Evolutionary conservation across 2,888 invertebrate species (phyloP).

Genomic region (Pemphredon lugubris): DNA sequence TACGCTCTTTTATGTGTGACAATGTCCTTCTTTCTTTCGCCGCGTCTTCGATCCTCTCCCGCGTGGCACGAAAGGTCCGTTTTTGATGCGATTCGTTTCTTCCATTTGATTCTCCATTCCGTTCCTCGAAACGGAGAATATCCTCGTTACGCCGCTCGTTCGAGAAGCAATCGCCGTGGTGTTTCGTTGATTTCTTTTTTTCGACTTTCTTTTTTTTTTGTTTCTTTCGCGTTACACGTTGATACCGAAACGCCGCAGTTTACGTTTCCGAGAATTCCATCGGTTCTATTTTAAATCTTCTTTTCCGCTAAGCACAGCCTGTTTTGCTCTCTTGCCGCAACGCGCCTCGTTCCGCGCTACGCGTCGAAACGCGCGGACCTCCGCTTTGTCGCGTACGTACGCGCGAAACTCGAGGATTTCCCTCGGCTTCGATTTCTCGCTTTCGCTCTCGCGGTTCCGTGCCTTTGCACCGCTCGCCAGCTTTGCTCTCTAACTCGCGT

Average conservation of each 20-base stretch:
- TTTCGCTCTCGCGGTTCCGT: slow-evolving; percentile 39
- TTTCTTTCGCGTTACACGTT: slow-evolving; percentile 2
- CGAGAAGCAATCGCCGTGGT: background rate
- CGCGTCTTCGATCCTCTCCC: background rate
- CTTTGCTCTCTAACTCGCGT: too few species aligned
- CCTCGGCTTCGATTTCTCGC: slow-evolving; percentile 17
- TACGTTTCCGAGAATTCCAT: too few species aligned
- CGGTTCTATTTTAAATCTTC: too few species aligned
- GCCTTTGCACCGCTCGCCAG: slow-evolving; percentile 2
- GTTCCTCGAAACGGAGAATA: background rate
- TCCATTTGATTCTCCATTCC: background rate
- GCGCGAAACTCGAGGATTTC: background rate
- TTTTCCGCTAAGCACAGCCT: too few species aligned
- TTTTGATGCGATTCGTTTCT: background rate
- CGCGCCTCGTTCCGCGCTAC: too few species aligned
- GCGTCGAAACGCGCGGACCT: too few species aligned
- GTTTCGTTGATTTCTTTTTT: background rate
- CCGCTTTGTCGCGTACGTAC: too few species aligned
- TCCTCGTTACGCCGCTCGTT: background rate
- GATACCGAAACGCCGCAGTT: too few species aligned
- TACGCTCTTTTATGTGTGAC: slow-evolving; percentile 31
- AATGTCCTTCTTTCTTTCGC: slow-evolving; percentile 45
- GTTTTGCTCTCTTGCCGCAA: too few species aligned
- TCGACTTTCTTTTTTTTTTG: background rate
- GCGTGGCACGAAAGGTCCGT: too few species aligned